Evolutionary conservation across 92 coral and sea anemone species (phyloP), one percentile per base, ranked within the genome.

Genomic region (Metridium senile): DNA sequence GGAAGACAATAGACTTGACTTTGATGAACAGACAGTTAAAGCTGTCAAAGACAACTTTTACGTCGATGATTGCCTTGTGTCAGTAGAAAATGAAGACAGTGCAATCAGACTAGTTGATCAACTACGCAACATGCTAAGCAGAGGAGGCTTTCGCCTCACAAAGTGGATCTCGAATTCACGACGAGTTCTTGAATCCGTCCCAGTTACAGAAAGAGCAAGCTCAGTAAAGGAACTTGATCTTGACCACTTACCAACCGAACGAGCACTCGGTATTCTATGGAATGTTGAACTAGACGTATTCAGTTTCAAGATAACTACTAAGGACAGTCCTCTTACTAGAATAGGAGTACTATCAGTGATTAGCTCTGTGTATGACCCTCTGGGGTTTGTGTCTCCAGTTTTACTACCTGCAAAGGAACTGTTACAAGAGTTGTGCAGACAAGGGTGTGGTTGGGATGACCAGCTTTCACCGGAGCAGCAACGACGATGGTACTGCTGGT

Each of bases 91-190:
- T 33, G 67, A 80, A n/a, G 62, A 51, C 39, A 20, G 45, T 66
- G 90, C 87, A 33, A 64, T 77, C 65, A 68, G 74, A 70, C 69
- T 86, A 57, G 90, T 75, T 30, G 58, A 82, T 61, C 87, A 82
- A 46, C 89, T 81, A 43, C 73, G 82, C 11, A 46, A 67, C 54
- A 31, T 85, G 66, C 43, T 83, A 28, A 56, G 78, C 62, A 83
- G 63, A 47, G 88, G 74, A 25, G 74, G 79, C n/a, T 77, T 81
- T 32, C 69, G 69, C 70, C 49, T 26, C 22, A 70, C 84, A 26
- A 80, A 80, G 31, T 80, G 79, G 84, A 58, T 80, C 1, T 65
- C 66, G 18, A 81, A 81, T 61, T 28, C 85, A 53, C 66, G 30
- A 23, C 72, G 63, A 43, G 85, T 81, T 51, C 70, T 71, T 34